phyloP scores from a whole-genome alignment of 2,113 vertebrate genomes.

The Hassar affinis region DNA sequence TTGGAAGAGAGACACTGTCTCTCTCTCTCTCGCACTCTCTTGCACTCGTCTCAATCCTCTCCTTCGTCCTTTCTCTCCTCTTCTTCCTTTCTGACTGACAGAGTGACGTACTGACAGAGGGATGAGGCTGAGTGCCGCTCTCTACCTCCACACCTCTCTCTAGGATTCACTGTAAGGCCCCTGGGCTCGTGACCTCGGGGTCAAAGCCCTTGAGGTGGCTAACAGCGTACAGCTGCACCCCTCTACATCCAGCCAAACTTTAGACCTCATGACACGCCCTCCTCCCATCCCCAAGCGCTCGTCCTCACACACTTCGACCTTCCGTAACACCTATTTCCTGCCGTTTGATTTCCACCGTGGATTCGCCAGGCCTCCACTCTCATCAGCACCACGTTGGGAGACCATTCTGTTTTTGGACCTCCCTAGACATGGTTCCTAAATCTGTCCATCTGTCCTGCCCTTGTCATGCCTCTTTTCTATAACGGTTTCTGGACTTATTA shows the following conservation, averaged over 20 bases:
- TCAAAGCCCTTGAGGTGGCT: constrained; percentile 42
- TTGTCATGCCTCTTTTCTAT: constrained; percentile 4
- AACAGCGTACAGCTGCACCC: constrained; percentile 38
- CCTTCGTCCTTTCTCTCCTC: constrained; percentile 31
- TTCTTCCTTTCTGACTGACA: constrained; percentile 31
- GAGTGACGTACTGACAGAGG: constrained; percentile 44
- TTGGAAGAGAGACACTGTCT: constrained; percentile 21
- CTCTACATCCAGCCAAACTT: constrained; percentile 12
- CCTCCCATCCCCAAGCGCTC: constrained; percentile 59
- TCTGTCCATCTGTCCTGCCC: constrained; percentile 26
- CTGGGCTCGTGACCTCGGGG: constrained; percentile 50
- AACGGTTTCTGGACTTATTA: constrained; percentile 5
- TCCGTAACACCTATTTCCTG: constrained; percentile 72
- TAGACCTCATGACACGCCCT: constrained; percentile 7
- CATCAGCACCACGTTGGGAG: constrained; percentile 51
- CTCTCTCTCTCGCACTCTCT: constrained; percentile 30
- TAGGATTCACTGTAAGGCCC: constrained; percentile 57
- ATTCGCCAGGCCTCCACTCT: constrained; percentile 54
- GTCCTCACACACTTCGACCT: constrained; percentile 74
- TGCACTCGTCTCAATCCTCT: constrained; percentile 18
- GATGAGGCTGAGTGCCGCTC: constrained; percentile 30
- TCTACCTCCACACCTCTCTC: constrained; percentile 57
- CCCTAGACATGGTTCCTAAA: constrained; percentile 31
- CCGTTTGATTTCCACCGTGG: constrained; percentile 78
- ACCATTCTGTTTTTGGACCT: constrained; percentile 35